Percentiles rank a stretch among this genome's conserved stretches.
phyloP scores from a whole-genome alignment of 2,888 invertebrate species.

The Colostygia pectinataria region DNA sequence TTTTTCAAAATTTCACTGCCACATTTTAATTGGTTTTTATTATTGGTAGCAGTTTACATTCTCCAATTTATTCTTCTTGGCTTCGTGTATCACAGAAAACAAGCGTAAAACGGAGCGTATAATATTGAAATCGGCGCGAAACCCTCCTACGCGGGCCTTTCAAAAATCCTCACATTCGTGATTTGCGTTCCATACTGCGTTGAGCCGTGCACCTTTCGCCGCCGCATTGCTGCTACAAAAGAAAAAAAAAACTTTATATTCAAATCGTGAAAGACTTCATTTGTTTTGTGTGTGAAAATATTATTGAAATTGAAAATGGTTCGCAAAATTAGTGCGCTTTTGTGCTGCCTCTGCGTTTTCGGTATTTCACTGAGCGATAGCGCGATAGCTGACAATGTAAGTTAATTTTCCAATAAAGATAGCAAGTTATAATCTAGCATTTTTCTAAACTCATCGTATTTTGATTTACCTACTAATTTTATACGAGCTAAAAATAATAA shows the following conservation, averaged over 20 bases:
- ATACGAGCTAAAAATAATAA: too few species aligned
- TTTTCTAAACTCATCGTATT: too few species aligned
- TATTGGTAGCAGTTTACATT: too few species aligned
- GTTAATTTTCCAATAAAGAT: conserved; percentile 46
- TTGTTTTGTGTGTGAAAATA: conserved; percentile 28
- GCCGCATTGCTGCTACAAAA: conserved; percentile 39
- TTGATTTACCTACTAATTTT: too few species aligned
- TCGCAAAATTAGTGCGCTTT: conserved; percentile 69
- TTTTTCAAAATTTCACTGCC: too few species aligned
- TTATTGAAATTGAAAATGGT: conserved; percentile 57
- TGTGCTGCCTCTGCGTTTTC: conserved; percentile 73
- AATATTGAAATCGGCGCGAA: conserved; percentile 70
- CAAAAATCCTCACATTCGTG: conserved; percentile 73
- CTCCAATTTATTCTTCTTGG: too few species aligned
- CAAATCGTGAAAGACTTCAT: conserved; percentile 30
- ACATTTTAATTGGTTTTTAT: too few species aligned
- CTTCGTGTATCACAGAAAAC: not conserved
- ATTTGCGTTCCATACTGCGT: conserved; percentile 62
- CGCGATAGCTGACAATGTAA: conserved; percentile 72
- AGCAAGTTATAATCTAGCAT: not conserved
- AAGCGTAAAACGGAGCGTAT: conserved; percentile 64
- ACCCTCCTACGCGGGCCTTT: conserved; percentile 83
- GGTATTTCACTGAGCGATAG: conserved; percentile 71
- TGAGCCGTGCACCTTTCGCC: conserved; percentile 71
- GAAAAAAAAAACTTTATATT: conserved; percentile 37